phyloP scores from a whole-genome alignment of 2,113 vertebrate species.

The Brachyistius frenatus region DNA sequence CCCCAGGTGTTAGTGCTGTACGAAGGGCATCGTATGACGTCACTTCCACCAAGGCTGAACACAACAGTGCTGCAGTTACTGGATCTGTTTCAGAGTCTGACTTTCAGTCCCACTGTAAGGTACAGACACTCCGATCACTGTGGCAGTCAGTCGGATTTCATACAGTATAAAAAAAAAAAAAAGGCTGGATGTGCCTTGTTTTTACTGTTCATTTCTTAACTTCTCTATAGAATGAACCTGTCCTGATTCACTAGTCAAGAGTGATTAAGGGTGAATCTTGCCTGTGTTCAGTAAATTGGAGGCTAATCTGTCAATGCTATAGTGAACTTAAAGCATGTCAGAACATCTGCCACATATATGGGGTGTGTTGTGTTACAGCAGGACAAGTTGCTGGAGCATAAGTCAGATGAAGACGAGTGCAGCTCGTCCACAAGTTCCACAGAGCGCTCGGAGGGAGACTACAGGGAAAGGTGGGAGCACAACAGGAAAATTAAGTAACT shows the following conservation, averaged over 20 bases:
- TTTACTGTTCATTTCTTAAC: neutral
- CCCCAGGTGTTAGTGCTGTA: constrained; percentile 73
- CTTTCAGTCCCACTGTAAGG: constrained; percentile 64
- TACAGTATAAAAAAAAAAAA: neutral
- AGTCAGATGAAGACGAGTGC: constrained; percentile 90
- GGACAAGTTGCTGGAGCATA: constrained; percentile 64
- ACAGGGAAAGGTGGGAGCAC: constrained; percentile 85
- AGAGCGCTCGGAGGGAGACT: constrained; percentile 92
- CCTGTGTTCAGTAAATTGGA: neutral
- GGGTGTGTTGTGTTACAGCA: constrained; percentile 37
- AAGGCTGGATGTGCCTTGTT: neutral
- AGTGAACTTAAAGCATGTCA: constrained; percentile 4
- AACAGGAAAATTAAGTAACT: neutral
- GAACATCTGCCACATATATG: neutral
- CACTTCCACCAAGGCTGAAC: constrained; percentile 69
- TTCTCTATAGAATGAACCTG: neutral
- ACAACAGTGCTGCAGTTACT: constrained; percentile 58
- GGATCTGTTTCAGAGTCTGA: constrained; percentile 79
- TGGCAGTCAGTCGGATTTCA: neutral
- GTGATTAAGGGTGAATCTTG: neutral
- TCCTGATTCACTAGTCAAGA: neutral
- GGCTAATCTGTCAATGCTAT: neutral
- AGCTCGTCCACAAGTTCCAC: constrained; percentile 95
- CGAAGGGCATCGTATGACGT: constrained; percentile 83
- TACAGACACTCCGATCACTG: constrained; percentile 2